These are phyloP conservation scores for Myoxocephalus aenaeus DNA, from an alignment of 2,797 vertebrate genomes.

Conservation along the genomic window DNA sequence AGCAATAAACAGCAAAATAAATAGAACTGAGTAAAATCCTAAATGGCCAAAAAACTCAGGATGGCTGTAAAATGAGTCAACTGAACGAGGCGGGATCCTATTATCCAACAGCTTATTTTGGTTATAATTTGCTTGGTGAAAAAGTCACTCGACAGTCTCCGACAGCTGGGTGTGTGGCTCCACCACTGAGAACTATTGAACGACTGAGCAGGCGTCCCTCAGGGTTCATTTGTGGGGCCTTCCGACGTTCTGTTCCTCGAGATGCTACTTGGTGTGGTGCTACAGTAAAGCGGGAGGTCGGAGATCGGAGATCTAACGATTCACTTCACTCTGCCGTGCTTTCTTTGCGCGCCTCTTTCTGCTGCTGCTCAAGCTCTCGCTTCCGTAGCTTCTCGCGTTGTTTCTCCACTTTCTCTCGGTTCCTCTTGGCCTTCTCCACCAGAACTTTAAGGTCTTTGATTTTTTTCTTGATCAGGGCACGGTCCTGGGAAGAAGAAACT, in stretches of 20 bases:
- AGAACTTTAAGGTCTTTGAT: conserved; percentile 94
- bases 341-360: conserved; percentile 84
- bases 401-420: conserved; percentile 93
- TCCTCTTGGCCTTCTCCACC: conserved; percentile 91
- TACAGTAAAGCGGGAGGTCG: conserved; percentile 49
- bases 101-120: conserved; percentile 70
- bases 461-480: conserved; percentile 93
- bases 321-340: conserved; percentile 80
- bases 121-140: conserved; percentile 65
- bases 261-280: conserved; percentile 71
- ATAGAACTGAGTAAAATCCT: conserved; percentile 54
- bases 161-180: conserved; percentile 49
- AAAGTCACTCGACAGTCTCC: conserved; percentile 47
- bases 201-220: conserved; percentile 57
- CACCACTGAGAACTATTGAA: conserved; percentile 59
- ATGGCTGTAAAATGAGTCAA: conserved; percentile 44
- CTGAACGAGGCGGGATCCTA: conserved; percentile 54
- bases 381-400: conserved; percentile 89
- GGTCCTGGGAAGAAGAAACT: conserved; percentile 91
- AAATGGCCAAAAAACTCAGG: conserved; percentile 43
- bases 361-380: conserved; percentile 88
- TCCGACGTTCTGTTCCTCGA: conserved; percentile 47
- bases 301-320: conserved; percentile 5
- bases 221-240: conserved; percentile 52
- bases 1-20: conserved; percentile 73